These are phyloP conservation scores for Melierax canorus DNA, from an alignment of 2,113 vertebrate genomes.

Conservation along the genomic window DNA sequence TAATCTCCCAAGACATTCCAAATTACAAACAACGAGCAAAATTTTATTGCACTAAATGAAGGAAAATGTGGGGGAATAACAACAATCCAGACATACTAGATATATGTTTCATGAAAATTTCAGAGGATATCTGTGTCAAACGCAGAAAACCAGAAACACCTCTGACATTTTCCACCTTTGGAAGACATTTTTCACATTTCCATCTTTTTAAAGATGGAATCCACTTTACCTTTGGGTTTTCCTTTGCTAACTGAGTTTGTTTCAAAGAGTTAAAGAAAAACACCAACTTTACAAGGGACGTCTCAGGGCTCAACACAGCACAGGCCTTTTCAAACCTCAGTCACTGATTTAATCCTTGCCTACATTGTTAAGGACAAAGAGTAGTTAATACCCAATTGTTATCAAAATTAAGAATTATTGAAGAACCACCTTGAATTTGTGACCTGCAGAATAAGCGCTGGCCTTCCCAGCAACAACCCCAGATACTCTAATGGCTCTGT, in stretches of 20 bases:
- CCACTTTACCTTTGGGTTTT: not conserved
- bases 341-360: not conserved
- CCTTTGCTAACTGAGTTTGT: not conserved
- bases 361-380: not conserved
- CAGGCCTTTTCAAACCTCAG: not conserved
- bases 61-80: not conserved
- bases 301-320: not conserved
- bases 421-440: not conserved
- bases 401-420: not conserved
- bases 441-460: not conserved
- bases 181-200: not conserved
- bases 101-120: not conserved
- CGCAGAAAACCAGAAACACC: not conserved
- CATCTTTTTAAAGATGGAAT: not conserved
- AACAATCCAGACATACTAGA: not conserved
- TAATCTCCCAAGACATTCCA: not conserved
- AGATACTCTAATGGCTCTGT: not conserved
- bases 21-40: not conserved
- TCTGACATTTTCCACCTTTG: not conserved
- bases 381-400: not conserved
- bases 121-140: not conserved
- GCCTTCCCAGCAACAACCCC: not conserved
- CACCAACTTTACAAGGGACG: not conserved
- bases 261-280: not conserved
- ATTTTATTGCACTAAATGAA: not conserved